Base-by-base conservation (phyloP, 2,113 vertebrate genomes). In the Neodontobutis hainanensis region DNA sequence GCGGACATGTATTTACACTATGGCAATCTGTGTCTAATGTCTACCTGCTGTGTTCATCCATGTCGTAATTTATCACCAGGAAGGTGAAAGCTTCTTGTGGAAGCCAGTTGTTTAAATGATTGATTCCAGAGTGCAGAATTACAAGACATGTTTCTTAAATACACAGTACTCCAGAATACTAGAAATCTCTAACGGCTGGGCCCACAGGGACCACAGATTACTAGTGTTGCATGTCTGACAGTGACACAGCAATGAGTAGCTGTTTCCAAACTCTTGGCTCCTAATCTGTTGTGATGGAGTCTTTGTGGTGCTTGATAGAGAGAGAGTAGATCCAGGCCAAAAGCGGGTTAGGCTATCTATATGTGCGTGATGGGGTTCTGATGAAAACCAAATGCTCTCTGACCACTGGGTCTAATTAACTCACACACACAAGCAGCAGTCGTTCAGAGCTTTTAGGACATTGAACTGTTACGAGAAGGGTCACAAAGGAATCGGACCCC, bases 331-430 rank as follows among this genome's bases (percentile, higher is more conserved):
- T 78, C 63, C 56, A 46, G 74, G 73, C 78, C 74, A 85, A 52
- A 40, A 52, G 51, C 65, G 75, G 69, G 84, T 63, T 68, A 45
- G 75, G 48, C 71, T 79, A 63, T 77, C 64, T 81, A 58, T 78
- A 73, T 79, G 65, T 75, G 72, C 60, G 71, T 81, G 75, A 85
- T 67, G 75, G 69, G 85, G 77, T 75, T 78, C 73, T 92, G 87
- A 93, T 92, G 82, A 83, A 88, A 91, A 90, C 89, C 90, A 91
- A 91, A 91, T 92, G 90, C 78, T 81, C 65, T 73, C 68, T 64
- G 84, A 84, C 85, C 86, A 87, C 76, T 87, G 88, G 82, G 66
- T 79, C 82, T 87, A 88, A 92, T 92, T 92, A 89, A 83, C 71
- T 71, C 80, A 78, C 74, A 65, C 74, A 65, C 70, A 77, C 61